Evolutionary conservation across 2,888 invertebrate genomes (phyloP), one percentile per base, ranked within the genome.

Genomic region (Caenorhabditis sp.): DNA sequence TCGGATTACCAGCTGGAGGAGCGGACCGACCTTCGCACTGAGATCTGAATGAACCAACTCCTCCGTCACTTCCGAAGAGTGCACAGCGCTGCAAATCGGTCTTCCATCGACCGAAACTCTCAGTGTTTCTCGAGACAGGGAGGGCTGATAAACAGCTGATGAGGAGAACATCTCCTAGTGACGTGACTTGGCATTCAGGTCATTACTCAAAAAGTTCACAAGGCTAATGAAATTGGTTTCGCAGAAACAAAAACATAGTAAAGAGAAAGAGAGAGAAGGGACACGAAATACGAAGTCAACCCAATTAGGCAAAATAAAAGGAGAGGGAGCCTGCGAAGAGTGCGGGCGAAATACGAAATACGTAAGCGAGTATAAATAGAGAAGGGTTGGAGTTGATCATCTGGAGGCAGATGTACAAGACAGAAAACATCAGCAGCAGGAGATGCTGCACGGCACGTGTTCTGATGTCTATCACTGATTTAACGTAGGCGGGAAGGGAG

Each of bases 1-100:
- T 64, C 74, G 24, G 55, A 62, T 71, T 71, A 70, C 70, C 44
- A 32, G 15, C 26, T 55, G 67, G 20, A 28, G 47, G 32, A 6
- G 32, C n/a, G n/a, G n/a, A n/a, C 32, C 55, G 71, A 71, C 62
- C 71, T 71, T 62, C 62, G 70, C 70, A 61, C 70, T 71, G 70
- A 44, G 55, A 71, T 62, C 32, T 62, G 55, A 62, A 62, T 62
- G 62, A 24, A 40, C 22, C 28, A 24, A 28, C 47, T 32, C 13
- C 69, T 58, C 71, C 71, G 71, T 71, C 71, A 71, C 51, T 62
- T 71, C 71, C 71, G 71, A 71, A 53, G 50, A n/a, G n/a, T n/a
- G n/a, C n/a, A n/a, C n/a, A n/a, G n/a, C n/a, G n/a, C n/a, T 50
- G 60, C 22, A 51, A 9, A 15, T 15, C 28, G 61, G 50, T 37